These are phyloP conservation scores for Tricholaema leucomelas DNA, from an alignment of 2,113 vertebrate genomes.

Conservation along the genomic window DNA sequence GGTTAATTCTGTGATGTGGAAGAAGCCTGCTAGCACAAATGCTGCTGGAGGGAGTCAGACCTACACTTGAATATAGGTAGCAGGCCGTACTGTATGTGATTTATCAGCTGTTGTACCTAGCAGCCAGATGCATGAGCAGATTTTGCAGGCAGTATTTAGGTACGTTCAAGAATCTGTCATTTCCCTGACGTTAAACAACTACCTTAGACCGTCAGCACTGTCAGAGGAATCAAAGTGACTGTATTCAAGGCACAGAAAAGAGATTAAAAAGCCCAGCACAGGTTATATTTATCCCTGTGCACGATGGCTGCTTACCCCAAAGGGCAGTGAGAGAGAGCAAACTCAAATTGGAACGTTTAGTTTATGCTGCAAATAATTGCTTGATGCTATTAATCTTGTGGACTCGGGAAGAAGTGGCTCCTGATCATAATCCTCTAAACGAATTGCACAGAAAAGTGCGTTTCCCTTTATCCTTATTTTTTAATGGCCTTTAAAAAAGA, in stretches of 20 bases:
- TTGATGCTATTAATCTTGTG: neutral
- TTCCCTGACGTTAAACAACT: neutral
- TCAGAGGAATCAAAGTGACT: neutral
- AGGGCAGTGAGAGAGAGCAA: neutral
- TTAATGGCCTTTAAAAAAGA: neutral
- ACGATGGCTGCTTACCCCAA: neutral
- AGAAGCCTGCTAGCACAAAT: neutral
- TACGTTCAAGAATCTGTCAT: neutral
- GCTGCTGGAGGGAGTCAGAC: neutral
- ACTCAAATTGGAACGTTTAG: neutral
- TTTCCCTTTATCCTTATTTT: neutral
- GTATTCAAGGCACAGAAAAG: neutral
- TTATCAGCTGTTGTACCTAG: neutral
- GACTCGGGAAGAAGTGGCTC: neutral
- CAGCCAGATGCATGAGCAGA: neutral
- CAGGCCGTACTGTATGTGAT: neutral
- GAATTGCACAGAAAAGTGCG: neutral
- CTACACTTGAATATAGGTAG: neutral
- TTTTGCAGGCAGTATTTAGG: neutral
- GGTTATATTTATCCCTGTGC: neutral
- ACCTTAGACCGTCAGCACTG: neutral
- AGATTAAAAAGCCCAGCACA: neutral
- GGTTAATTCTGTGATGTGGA: no score
- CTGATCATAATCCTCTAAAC: neutral
- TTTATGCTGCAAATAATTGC: neutral